Conservation (phyloP, 2,888 invertebrate genomes). For the Tinea pellionella region DNA sequence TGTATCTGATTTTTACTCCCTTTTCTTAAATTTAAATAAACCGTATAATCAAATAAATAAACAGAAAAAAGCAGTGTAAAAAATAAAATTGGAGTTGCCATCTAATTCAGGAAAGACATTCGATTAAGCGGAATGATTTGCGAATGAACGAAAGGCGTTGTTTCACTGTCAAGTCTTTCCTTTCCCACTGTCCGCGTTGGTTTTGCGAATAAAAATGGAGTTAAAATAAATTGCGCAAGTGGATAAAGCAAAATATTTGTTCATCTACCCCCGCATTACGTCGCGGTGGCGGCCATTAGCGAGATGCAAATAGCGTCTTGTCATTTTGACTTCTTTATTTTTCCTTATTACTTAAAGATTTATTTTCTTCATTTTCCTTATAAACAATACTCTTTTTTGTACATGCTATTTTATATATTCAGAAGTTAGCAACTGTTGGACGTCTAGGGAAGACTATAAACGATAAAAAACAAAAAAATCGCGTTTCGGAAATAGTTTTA, state of each 20-base stretch:
- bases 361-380: conserved; percentile 15
- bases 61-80: background rate
- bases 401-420: too few relatives aligned
- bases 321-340: conserved; percentile 67
- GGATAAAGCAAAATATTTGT: conserved; percentile 70
- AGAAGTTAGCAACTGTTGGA: too few relatives aligned
- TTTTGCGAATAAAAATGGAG: conserved; percentile 47
- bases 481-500: too few relatives aligned
- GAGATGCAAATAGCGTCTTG: conserved; percentile 69
- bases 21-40: background rate
- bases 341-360: conserved; percentile 40
- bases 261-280: conserved; percentile 67
- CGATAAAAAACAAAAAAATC: too few relatives aligned
- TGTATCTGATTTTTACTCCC: too few relatives aligned
- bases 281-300: conserved; percentile 59
- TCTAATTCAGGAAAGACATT: conserved; percentile 28
- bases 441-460: too few relatives aligned
- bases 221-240: conserved; percentile 66
- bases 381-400: too few relatives aligned
- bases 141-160: conserved; percentile 31
- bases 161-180: background rate
- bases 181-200: background rate
- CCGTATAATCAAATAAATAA: background rate
- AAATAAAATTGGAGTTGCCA: background rate
- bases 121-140: conserved; percentile 65